A percentile compares a stretch with the other conserved stretches of the same genome.
These are phyloP conservation scores for Caenorhabditis macrosperma DNA, from an alignment of 2,888 invertebrate species.

Conservation along the genomic window DNA sequence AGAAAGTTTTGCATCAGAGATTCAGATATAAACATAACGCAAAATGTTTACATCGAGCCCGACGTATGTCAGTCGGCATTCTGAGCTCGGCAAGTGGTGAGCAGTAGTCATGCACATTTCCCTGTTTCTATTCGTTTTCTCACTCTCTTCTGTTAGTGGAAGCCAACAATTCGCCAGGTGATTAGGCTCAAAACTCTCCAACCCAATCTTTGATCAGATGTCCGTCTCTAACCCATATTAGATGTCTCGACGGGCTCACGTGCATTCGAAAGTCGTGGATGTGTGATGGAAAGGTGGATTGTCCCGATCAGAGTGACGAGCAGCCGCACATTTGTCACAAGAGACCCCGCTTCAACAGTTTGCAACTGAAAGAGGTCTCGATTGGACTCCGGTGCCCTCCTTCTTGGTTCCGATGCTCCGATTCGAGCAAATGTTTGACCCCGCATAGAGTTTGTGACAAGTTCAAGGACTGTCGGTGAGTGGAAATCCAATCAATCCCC, in stretches of 20 bases:
- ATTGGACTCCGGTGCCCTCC: conserved; percentile 59
- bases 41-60: background rate
- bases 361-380: conserved; percentile 42
- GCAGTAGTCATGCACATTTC: background rate
- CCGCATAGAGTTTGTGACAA: conserved; percentile 63
- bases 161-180: conserved; percentile 5
- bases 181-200: background rate
- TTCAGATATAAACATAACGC: background rate
- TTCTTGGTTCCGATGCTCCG: conserved; percentile 66
- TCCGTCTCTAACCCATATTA: conserved; percentile 44
- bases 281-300: conserved; percentile 70
- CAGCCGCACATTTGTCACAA: conserved; percentile 60
- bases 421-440: conserved; percentile 60
- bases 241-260: conserved; percentile 59
- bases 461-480: conserved; percentile 61
- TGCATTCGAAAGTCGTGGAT: conserved; percentile 68
- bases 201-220: conserved; percentile 35
- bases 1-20: too few relatives aligned
- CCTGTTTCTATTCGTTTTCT: background rate
- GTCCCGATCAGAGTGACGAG: conserved; percentile 68
- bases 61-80: background rate
- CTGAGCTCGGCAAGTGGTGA: background rate
- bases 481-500: background rate
- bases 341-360: conserved; percentile 27
- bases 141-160: background rate